phyloP scores from a whole-genome alignment of 2,113 vertebrate genomes.

The Bos indicus region DNA sequence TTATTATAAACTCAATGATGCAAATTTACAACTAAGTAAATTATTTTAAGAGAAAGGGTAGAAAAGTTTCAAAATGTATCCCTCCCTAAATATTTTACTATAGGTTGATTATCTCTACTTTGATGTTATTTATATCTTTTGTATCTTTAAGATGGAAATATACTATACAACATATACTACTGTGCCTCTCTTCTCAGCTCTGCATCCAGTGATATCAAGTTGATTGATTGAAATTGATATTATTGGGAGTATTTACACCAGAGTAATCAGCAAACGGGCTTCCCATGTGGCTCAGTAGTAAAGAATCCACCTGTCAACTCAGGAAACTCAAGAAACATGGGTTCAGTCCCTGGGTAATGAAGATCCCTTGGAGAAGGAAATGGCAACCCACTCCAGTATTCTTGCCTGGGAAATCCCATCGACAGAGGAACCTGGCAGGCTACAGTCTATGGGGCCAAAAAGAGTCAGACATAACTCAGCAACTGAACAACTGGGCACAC shows the following conservation, averaged over 20 bases:
- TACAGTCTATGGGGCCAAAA: background rate
- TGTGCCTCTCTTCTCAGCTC: background rate
- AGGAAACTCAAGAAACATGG: background rate
- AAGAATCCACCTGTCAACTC: background rate
- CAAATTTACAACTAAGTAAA: background rate
- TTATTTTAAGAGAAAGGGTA: background rate
- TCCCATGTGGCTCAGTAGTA: background rate
- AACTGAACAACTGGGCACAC: background rate
- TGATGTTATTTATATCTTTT: background rate
- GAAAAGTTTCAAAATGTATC: background rate
- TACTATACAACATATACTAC: accelerated
- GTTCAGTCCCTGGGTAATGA: background rate
- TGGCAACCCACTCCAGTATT: background rate
- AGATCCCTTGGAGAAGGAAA: background rate
- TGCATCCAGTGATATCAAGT: background rate
- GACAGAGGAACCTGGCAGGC: background rate
- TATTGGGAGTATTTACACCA: background rate
- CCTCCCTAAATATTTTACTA: background rate
- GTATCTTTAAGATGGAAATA: background rate
- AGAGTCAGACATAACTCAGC: background rate
- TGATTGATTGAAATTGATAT: background rate
- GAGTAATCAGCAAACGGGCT: background rate
- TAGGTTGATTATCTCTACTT: background rate
- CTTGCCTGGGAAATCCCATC: background rate
- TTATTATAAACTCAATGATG: background rate